A percentile compares a stretch with the other conserved stretches of the same genome.
Evolutionary conservation across 2,888 invertebrate genomes (phyloP).

Genomic region (Gastrophysa polygoni): DNA sequence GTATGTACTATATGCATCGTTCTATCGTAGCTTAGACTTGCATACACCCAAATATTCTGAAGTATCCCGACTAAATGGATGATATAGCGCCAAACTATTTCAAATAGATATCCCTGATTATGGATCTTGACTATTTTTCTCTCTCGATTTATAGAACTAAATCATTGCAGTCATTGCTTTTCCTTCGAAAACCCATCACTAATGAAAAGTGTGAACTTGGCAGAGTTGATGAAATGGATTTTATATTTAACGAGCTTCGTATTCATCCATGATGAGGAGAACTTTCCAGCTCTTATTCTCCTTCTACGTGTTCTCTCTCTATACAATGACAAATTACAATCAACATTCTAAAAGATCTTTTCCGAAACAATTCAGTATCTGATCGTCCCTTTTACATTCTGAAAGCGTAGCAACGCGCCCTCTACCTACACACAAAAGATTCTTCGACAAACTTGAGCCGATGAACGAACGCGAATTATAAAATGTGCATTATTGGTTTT

Average conservation of each 20-base stretch:
- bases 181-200: no score
- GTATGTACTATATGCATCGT: no score
- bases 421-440: slow-evolving; percentile 3
- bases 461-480: background rate
- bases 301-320: background rate
- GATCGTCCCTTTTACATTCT: slow-evolving; percentile 6
- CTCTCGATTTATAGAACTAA: no score
- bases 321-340: background rate
- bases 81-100: no score
- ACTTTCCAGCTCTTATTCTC: background rate
- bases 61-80: no score
- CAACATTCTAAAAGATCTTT: background rate
- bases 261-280: background rate
- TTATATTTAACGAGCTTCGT: background rate
- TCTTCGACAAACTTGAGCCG: slow-evolving; percentile 4
- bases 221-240: no score
- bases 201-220: no score
- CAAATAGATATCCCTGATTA: no score
- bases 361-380: background rate
- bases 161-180: no score
- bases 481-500: slow-evolving; percentile 13
- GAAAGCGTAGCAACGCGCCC: background rate
- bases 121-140: no score
- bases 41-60: no score
- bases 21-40: no score